These are phyloP conservation scores for Nylanderia fulva DNA, from an alignment of 1,140 invertebrate species.

Conservation along the genomic window DNA sequence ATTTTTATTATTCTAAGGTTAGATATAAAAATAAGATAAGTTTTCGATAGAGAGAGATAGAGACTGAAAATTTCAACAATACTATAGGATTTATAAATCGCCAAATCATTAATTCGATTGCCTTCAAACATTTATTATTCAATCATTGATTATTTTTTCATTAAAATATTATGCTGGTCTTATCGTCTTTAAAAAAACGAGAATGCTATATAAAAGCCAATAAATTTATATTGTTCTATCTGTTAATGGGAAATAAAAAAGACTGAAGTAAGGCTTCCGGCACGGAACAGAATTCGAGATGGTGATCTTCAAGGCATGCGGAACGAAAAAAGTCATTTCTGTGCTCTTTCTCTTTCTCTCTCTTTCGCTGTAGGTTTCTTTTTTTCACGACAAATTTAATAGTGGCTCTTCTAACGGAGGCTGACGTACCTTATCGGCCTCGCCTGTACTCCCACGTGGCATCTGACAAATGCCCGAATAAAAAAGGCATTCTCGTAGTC, in stretches of 20 bases:
- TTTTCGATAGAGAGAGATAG: neutral
- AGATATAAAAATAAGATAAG: neutral
- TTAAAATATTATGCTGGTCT: neutral
- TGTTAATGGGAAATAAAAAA: neutral
- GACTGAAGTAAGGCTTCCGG: neutral
- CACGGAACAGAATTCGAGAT: slow-evolving; percentile 49
- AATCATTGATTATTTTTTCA: neutral
- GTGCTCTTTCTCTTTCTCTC: too few species aligned
- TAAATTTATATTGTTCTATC: neutral
- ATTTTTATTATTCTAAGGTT: neutral
- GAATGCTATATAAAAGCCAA: neutral
- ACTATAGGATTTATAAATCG: too few species aligned
- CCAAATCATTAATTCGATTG: neutral
- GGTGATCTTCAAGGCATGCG: slow-evolving; percentile 13
- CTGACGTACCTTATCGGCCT: slow-evolving; percentile 28
- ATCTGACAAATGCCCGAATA: slow-evolving; percentile 63
- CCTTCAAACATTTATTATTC: neutral
- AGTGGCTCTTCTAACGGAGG: slow-evolving; percentile 8
- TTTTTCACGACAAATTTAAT: slow-evolving; percentile 9
- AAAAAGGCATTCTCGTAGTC: slow-evolving; percentile 63
- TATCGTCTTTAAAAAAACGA: neutral
- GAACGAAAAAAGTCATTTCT: neutral
- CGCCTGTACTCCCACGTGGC: slow-evolving; percentile 56
- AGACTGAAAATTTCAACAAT: neutral
- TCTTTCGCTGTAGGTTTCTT: neutral